Conservation (phyloP, 2,888 invertebrate genomes). For the Xestia c-nigrum region DNA sequence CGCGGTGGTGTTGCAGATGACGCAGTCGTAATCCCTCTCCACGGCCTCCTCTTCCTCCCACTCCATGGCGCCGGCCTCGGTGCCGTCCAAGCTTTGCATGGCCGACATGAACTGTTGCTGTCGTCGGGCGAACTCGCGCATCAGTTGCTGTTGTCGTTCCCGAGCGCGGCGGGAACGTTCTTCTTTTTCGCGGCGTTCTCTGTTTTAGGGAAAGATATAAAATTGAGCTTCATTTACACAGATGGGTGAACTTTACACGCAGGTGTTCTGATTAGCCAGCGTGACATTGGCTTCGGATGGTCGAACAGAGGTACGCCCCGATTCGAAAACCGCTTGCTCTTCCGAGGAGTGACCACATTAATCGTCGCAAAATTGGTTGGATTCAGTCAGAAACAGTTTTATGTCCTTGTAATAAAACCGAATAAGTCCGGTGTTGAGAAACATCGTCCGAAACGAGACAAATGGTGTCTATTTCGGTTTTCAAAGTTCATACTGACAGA, state of each 20-base stretch:
- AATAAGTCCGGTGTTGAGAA: not conserved
- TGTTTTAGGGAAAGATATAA: conserved; percentile 43
- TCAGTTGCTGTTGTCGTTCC: conserved; percentile 97
- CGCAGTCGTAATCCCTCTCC: conserved; percentile 97
- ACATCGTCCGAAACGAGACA: not conserved
- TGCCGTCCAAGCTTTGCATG: conserved; percentile 88
- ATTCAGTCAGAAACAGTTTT: not conserved
- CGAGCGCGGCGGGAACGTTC: conserved; percentile 96
- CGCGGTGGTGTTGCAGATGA: conserved; percentile 98
- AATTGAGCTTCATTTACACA: not conserved
- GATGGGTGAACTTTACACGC: not conserved
- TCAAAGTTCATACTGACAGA: not conserved
- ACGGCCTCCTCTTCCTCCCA: conserved; percentile 92
- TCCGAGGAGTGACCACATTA: not conserved
- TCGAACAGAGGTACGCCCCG: not conserved
- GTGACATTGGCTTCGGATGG: not conserved
- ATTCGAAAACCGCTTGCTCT: not conserved
- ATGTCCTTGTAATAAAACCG: not conserved
- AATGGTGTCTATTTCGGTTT: not conserved
- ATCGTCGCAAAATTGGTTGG: not conserved
- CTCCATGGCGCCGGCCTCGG: conserved; percentile 90
- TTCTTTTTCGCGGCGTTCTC: conserved; percentile 94
- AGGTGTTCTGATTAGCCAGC: not conserved
- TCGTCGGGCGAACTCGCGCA: conserved; percentile 97
- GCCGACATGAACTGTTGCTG: conserved; percentile 96